phyloP scores from a whole-genome alignment of 1,140 invertebrate species.

The Elymnias hypermnestra region DNA sequence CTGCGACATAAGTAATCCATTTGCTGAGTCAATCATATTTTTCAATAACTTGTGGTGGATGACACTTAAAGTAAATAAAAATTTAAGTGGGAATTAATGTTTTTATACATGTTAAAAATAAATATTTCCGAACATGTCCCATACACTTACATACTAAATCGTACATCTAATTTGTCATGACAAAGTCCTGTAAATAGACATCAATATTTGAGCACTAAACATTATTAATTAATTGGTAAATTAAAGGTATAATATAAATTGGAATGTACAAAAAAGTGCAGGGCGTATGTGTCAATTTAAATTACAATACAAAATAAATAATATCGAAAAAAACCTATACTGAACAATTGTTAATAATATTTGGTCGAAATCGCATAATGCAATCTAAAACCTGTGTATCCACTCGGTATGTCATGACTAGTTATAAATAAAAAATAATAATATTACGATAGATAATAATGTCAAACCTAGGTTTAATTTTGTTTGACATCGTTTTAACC shows the following conservation, averaged over 20 bases:
- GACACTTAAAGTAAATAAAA: too few species aligned
- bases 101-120: neutral
- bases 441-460: neutral
- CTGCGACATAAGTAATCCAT: too few species aligned
- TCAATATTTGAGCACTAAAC: constrained; percentile 20
- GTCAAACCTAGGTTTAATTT: neutral
- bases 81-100: too few species aligned
- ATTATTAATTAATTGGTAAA: constrained; percentile 5
- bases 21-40: too few species aligned
- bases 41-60: too few species aligned
- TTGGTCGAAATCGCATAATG: neutral
- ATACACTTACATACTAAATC: constrained; percentile 5
- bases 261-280: neutral
- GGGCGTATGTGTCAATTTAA: neutral
- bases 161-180: constrained; percentile 19
- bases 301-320: constrained; percentile 5
- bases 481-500: too few species aligned
- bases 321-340: neutral
- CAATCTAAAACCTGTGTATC: constrained; percentile 1
- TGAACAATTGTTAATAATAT: constrained; percentile 5
- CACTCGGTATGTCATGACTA: neutral
- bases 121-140: constrained; percentile 4
- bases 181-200: constrained; percentile 16
- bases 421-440: neutral
- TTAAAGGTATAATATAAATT: neutral